A percentile compares a stretch with the other conserved stretches of the same genome.
These are phyloP conservation scores for Sturnira hondurensis DNA, from an alignment of 2,113 vertebrate species.

Conservation along the genomic window DNA sequence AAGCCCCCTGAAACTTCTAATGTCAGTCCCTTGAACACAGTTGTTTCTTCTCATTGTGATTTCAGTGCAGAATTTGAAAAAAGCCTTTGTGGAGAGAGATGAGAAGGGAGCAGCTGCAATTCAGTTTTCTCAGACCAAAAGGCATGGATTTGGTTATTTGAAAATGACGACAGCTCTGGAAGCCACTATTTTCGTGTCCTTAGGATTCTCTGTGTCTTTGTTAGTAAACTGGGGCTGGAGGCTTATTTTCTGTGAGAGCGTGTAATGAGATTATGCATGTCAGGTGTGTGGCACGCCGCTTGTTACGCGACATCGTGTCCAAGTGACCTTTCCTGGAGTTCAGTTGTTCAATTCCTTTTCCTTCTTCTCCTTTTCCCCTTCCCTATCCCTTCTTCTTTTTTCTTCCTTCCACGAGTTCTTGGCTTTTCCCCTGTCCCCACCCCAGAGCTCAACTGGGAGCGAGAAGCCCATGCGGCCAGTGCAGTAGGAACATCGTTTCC, in stretches of 20 bases:
- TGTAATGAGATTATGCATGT: too few relatives aligned
- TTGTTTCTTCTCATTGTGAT: not conserved
- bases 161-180: rapidly evolving
- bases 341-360: not conserved
- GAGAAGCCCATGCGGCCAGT: not conserved
- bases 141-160: not conserved
- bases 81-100: not conserved
- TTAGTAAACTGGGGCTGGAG: not conserved
- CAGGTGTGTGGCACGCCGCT: not conserved
- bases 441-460: rapidly evolving
- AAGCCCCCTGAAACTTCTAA: not conserved
- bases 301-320: rapidly evolving
- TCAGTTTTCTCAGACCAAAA: not conserved
- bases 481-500: constrained; percentile 28
- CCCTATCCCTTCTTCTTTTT: not conserved
- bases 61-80: not conserved
- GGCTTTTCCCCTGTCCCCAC: not conserved
- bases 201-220: not conserved
- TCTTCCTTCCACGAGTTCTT: not conserved
- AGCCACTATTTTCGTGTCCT: not conserved
- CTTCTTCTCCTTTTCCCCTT: not conserved
- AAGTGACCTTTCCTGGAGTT: not conserved
- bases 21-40: not conserved
- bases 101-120: not conserved
- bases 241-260: not conserved